phyloP scores from a whole-genome alignment of 1,140 invertebrate genomes.

The Platyscapa corneri region DNA sequence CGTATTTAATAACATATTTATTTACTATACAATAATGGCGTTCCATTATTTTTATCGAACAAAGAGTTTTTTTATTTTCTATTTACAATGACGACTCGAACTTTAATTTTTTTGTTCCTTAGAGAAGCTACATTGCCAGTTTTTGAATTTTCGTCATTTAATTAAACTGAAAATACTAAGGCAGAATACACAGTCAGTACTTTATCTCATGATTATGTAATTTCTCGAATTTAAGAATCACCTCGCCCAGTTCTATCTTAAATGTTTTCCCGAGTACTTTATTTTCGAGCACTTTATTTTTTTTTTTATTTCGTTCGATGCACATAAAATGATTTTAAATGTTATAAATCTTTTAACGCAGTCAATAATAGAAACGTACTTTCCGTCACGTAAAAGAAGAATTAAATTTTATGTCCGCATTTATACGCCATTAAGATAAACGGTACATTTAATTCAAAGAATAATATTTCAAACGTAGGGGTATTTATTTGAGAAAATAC shows the following conservation, averaged over 20 bases:
- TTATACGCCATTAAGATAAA: background rate
- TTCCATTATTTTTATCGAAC: background rate
- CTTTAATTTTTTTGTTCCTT: background rate
- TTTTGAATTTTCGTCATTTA: background rate
- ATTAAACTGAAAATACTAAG: background rate
- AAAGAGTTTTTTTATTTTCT: background rate
- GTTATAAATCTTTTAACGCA: background rate
- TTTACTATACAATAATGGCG: background rate
- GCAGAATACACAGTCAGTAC: background rate
- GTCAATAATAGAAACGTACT: background rate
- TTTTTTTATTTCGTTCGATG: background rate
- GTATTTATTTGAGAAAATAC: background rate
- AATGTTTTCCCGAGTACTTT: background rate
- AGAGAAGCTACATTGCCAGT: background rate
- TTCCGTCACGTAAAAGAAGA: background rate
- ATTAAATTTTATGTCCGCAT: background rate
- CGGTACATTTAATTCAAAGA: constrained; percentile 1
- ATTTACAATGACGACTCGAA: background rate
- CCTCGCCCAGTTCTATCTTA: background rate
- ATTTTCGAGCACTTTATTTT: background rate
- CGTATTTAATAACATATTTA: background rate
- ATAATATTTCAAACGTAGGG: background rate
- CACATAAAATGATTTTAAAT: background rate
- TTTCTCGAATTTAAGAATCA: background rate
- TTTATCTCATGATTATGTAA: background rate